Evolutionary conservation across 2,797 vertebrate species (phyloP), one percentile per base, ranked within the genome.

Genomic region (Platalea minor): DNA sequence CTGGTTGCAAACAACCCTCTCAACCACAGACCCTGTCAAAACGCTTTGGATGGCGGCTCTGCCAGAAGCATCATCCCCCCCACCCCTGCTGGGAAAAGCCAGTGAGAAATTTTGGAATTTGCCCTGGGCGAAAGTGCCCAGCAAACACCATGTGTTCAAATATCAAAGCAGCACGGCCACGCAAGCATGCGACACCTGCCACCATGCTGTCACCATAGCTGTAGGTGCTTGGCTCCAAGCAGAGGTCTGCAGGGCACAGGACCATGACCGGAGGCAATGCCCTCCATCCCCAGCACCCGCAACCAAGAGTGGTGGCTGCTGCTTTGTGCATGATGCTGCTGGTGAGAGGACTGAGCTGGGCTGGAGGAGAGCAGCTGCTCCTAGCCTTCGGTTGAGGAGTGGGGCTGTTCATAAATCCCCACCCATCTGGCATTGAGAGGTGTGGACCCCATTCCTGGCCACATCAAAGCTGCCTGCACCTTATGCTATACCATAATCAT

Each of bases 21-120:
- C 29, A 54, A 11, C 15, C 46, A 69, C 0, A 0, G 54, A 45
- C 16, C 13, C 46, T 25, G 21, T 17, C 1, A 1, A 50, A 68
- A 29, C 45, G 56, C 50, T 70, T 88, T 56, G 37, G 50, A 45
- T 68, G 59, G 28, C 1, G 2, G 43, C 33, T 85, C n/a, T 85
- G n/a, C 35, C 80, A 63, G 28, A 85, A 88, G 28, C 37, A 67
- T 29, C 68, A 39, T 19, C 19, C 13, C 48, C 31, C 15, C 11
- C 33, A 51, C 11, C 5, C 7, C 20, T 75, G 48, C 25, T 78
- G 51, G 12, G 53, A 59, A 53, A 69, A 68, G 7, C 9, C 50
- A 24, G 35, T 25, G 69, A 69, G 53, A 70, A 73, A 48, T 56
- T 10, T 39, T 24, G 33, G 50, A 29, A 35, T 79, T 75, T 76